These are phyloP conservation scores for Rugalucina vietnamica DNA, from an alignment of 2,888 invertebrate genomes.

Conservation along the genomic window DNA sequence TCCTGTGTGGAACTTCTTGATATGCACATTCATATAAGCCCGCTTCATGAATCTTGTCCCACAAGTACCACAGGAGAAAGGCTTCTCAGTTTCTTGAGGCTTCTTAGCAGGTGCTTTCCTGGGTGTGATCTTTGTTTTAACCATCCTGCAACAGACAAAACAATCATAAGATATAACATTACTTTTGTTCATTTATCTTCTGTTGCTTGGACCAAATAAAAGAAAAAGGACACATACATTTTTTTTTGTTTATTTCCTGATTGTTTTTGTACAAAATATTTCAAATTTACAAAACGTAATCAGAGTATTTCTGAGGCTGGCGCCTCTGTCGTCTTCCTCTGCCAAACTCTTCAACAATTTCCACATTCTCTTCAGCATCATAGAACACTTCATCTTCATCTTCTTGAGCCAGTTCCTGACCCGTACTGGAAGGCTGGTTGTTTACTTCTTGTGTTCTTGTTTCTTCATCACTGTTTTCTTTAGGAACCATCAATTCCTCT, in stretches of 20 bases:
- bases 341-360: background rate
- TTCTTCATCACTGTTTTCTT: background rate
- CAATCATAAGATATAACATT: too few relatives aligned
- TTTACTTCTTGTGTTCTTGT: slow-evolving; percentile 1
- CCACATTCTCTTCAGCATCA: background rate
- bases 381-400: background rate
- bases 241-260: background rate
- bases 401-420: background rate
- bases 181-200: too few relatives aligned
- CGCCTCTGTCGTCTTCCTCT: background rate
- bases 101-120: background rate
- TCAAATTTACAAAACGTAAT: slow-evolving; percentile 1
- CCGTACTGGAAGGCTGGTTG: background rate
- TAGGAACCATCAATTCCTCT: background rate
- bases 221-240: background rate
- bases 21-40: background rate
- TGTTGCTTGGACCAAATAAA: background rate
- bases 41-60: background rate
- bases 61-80: background rate
- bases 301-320: background rate
- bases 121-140: too few relatives aligned
- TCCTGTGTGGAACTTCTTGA: background rate
- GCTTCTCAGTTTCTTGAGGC: background rate
- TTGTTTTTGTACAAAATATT: background rate
- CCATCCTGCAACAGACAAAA: too few relatives aligned